Evolutionary conservation across 2,113 vertebrate genomes (phyloP).

Genomic region (Protobothrops mucrosquamatus): DNA sequence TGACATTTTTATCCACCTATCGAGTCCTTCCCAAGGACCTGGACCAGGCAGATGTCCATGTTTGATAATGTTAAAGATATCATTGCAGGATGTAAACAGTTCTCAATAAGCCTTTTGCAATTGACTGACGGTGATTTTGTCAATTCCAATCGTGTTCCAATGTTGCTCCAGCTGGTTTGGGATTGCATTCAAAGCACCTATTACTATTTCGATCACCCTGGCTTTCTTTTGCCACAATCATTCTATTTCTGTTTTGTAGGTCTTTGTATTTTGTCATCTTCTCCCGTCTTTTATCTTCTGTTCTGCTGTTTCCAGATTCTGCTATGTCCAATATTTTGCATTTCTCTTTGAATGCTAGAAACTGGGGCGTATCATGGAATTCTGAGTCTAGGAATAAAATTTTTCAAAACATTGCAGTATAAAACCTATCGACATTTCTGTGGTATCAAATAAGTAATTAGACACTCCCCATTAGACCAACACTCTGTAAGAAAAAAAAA

Average conservation of each 20-base stretch:
- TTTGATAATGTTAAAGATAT: background rate
- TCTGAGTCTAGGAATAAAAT: background rate
- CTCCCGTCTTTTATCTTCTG: background rate
- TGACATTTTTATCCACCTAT: background rate
- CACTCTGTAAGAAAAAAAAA: background rate
- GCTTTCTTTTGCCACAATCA: background rate
- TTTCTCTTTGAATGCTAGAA: background rate
- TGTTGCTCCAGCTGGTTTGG: background rate
- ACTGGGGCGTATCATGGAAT: background rate
- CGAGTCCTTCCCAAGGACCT: background rate
- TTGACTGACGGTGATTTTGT: background rate
- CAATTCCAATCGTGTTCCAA: background rate
- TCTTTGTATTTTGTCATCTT: background rate
- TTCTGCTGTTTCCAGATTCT: background rate
- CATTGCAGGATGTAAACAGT: background rate
- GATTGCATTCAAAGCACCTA: background rate
- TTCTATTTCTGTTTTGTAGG: background rate
- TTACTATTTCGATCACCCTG: background rate
- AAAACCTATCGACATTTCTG: background rate
- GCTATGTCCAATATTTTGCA: background rate
- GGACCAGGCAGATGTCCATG: background rate
- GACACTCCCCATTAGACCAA: background rate
- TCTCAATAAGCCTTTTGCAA: background rate
- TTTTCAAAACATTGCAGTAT: background rate
- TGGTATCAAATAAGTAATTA: background rate